Conservation (phyloP, 2,888 invertebrate genomes). For the Prionchulus punctatus region DNA sequence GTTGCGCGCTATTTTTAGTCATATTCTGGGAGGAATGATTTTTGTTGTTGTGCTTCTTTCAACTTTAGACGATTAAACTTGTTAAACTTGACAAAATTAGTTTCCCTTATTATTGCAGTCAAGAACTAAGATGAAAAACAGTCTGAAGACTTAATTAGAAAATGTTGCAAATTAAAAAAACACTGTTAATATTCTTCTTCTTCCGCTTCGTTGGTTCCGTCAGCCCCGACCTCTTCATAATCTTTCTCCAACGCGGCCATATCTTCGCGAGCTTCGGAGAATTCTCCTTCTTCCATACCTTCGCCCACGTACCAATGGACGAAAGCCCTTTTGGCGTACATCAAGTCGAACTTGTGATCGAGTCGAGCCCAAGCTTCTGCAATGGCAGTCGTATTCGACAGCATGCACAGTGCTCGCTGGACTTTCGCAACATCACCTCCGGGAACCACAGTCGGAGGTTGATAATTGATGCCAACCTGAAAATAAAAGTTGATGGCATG, state of each 20-base stretch:
- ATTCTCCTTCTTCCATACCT: conserved; percentile 36
- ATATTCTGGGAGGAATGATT: too few relatives aligned
- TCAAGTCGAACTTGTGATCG: conserved; percentile 57
- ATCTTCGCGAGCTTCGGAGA: conserved; percentile 37
- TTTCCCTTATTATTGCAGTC: too few relatives aligned
- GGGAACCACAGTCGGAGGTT: conserved; percentile 38
- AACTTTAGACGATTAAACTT: too few relatives aligned
- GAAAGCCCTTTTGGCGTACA: conserved; percentile 67
- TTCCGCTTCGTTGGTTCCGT: conserved; percentile 2
- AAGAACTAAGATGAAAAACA: too few relatives aligned
- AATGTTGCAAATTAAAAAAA: too few relatives aligned
- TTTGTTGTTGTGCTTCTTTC: too few relatives aligned
- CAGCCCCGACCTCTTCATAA: conserved; percentile 29
- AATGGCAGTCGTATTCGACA: conserved; percentile 78
- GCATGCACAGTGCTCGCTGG: conserved; percentile 62
- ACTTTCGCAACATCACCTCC: conserved; percentile 55
- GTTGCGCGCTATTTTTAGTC: too few relatives aligned
- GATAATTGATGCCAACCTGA: conserved; percentile 36
- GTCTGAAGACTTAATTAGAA: too few relatives aligned
- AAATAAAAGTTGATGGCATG: too few relatives aligned
- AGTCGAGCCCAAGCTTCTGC: conserved; percentile 68
- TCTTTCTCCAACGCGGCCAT: too few relatives aligned
- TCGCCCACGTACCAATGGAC: conserved; percentile 57
- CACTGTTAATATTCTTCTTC: conserved; percentile 8
- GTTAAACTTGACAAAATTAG: too few relatives aligned